Evolutionary conservation across 2,113 vertebrate genomes (phyloP), one percentile per base, ranked within the genome.

Genomic region (Embiotoca jacksoni): DNA sequence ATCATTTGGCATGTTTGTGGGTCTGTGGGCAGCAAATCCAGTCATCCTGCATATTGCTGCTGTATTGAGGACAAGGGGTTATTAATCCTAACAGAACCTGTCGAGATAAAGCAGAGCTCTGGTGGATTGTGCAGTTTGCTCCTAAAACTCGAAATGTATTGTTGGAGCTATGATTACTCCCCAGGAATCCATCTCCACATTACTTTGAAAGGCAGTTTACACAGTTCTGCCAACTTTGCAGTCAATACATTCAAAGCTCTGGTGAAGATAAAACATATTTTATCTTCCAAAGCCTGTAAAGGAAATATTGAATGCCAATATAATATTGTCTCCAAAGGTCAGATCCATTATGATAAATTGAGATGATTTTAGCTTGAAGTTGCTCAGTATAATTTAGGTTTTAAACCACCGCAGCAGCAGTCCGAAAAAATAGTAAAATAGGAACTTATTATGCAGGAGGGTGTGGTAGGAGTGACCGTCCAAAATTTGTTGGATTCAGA

Each of bases 21-120:
- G 58, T 75, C 23, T 61, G 33, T 41, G 66, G 81, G 46, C 56
- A 72, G 58, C 76, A 66, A 85, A 78, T 71, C 75, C 67, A 64
- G 72, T 50, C 16, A 80, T 74, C 59, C 65, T 78, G 57, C 64
- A 80, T 58, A 74, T 30, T 73, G n/a, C 78, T 89, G 80, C 81
- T 88, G 70, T 79, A 89, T 78, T 84, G 70, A 83, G 84, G 78
- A 89, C 81, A 80, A 77, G 60, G 41, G 56, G 62, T 80, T 69
- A 83, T 88, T 88, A 85, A 87, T 89, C 84, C 80, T 54, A 73
- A 64, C 74, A 60, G 73, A 77, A 81, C 57, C 65, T 68, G 72
- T 83, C 74, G 16, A 88, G 86, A 84, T 90, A 84, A 91, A 81
- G 77, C 81, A 50, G 37, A 65, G 73, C 70, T 67, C 49, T 46